Evolutionary conservation across 2,113 vertebrate species (phyloP).

Genomic region (Rhadina sibilatrix): DNA sequence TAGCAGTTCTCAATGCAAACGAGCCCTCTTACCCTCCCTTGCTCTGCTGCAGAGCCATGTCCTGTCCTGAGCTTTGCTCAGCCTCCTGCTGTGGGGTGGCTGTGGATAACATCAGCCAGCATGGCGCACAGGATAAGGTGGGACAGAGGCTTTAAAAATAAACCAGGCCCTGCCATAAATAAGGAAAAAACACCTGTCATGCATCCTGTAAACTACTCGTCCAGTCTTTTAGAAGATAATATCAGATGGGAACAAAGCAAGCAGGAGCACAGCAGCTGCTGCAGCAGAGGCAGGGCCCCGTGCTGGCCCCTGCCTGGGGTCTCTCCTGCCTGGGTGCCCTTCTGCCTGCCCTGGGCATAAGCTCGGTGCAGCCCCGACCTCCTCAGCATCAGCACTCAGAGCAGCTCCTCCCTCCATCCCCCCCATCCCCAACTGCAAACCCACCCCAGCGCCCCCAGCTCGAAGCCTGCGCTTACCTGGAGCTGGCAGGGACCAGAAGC

Average conservation of each 20-base stretch:
- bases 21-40: neutral
- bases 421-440: neutral
- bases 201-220: neutral
- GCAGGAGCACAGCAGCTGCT: neutral
- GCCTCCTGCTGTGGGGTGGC: neutral
- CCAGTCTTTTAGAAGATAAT: neutral
- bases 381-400: neutral
- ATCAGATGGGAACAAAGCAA: neutral
- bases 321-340: neutral
- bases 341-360: neutral
- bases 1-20: neutral
- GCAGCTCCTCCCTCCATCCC: neutral
- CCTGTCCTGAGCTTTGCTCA: neutral
- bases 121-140: neutral
- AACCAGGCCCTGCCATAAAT: neutral
- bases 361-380: neutral
- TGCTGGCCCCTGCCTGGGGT: neutral
- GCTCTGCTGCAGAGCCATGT: neutral
- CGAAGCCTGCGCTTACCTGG: conserved; percentile 59
- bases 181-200: conserved; percentile 12
- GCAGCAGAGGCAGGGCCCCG: neutral
- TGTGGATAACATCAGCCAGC: neutral
- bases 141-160: neutral
- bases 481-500: neutral
- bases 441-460: neutral